Evolutionary conservation across 2,797 vertebrate species (phyloP), one percentile per base, ranked within the genome.

Genomic region (Siniperca undulata): DNA sequence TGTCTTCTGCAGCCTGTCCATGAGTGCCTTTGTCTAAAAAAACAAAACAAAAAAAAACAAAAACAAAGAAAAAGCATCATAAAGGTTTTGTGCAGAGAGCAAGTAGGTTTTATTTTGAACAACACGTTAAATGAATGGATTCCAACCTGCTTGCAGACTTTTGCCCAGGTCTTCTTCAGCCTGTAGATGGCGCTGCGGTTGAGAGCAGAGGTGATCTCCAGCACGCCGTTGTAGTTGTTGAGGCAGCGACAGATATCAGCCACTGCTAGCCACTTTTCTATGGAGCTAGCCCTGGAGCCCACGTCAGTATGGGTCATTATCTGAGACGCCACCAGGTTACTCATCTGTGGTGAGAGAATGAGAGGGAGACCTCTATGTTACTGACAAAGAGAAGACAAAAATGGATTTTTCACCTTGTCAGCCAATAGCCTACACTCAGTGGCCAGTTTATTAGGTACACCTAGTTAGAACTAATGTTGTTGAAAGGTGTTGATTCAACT

Each of bases 121-220:
- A 24, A 14, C 60, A 2, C 5, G 1, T 34, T 36, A 13, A 27
- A 46, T 12, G 9, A 52, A 1, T 1, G 0, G 16, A 38, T 14
- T 3, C 24, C 78, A 69, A 98, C 98, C 97, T 99, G 98, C 80
- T 97, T 99, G 94, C 97, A 98, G 89, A 99, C 97, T 94, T 99
- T 99, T n/a, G 96, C 94, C 98, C 98, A 99, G 27, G 98, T 99
- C 93, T 99, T 99, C 95, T 99, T 99, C 86, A 99, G 96, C 93
- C 98, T 95, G 96, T 97, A 99, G 96, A 99, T 95, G 94, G 98
- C 98, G 86, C 97, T 99, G 91, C 98, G 97, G 94, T 99, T 99
- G 80, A 99, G 97, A 38, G 98, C 97, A 0, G 98, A 99, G 1
- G 96, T 98, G 96, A 99, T 98, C 94, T 99, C 98, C 92, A 99